A percentile compares a stretch with the other conserved stretches of the same genome.
Conservation (phyloP, 2,113 vertebrate species). For the Ranitomeya variabilis region DNA sequence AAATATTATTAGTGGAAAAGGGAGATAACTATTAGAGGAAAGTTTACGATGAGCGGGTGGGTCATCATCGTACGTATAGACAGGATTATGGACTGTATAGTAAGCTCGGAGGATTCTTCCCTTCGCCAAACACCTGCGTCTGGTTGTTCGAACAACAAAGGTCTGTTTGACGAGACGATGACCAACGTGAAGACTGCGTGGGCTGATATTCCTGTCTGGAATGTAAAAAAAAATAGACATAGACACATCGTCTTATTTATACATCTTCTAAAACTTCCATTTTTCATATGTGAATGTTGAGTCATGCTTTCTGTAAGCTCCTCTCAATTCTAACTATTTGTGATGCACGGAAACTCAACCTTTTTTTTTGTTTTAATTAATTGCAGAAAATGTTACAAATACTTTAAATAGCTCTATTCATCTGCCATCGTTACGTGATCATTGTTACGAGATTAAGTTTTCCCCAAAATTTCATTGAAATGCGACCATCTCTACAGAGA, state of each 20-base stretch:
- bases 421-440: background rate
- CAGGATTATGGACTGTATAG: background rate
- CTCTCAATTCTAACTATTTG: background rate
- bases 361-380: background rate
- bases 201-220: slow-evolving; percentile 59
- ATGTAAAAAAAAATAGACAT: slow-evolving; percentile 61
- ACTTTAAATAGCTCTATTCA: background rate
- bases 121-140: slow-evolving; percentile 35
- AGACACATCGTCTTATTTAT: slow-evolving; percentile 59
- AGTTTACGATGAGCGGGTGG: background rate
- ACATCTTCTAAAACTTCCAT: slow-evolving; percentile 62
- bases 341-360: background rate
- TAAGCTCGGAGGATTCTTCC: background rate
- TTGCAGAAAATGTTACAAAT: slow-evolving; percentile 17
- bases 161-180: slow-evolving; percentile 51
- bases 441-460: background rate
- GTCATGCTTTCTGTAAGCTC: slow-evolving; percentile 56
- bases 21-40: background rate
- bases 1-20: slow-evolving; percentile 38
- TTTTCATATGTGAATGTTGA: slow-evolving; percentile 67
- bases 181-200: slow-evolving; percentile 52
- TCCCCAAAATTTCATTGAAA: no score
- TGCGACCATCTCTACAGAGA: no score
- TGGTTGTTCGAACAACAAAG: slow-evolving; percentile 34
- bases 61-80: background rate